phyloP scores from a whole-genome alignment of 2,888 invertebrate genomes.

The Lissocephala sabroskyi region DNA sequence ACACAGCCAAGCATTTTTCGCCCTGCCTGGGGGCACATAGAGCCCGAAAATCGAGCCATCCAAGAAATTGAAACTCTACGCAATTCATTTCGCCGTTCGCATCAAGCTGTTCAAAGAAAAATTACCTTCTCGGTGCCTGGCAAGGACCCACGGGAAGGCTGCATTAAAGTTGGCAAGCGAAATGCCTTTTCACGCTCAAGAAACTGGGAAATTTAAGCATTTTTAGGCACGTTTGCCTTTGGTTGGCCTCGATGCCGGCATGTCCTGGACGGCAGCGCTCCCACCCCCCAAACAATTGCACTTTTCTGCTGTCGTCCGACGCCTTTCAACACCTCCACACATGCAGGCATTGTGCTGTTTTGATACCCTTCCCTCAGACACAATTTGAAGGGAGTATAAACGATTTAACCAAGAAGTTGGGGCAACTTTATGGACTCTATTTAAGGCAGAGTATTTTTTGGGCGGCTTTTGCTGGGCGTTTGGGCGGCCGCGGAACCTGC shows the following conservation, averaged over 20 bases:
- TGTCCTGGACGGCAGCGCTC: too few relatives aligned
- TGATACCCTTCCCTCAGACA: not conserved
- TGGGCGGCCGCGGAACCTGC: not conserved
- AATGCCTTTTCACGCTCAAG: constrained; percentile 54
- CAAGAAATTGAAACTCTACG: constrained; percentile 25
- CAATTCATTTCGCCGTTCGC: constrained; percentile 44
- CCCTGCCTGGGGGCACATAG: not conserved
- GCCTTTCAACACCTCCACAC: constrained; percentile 54
- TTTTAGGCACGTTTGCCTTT: constrained; percentile 52
- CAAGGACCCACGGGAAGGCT: not conserved
- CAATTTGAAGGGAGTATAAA: too few relatives aligned
- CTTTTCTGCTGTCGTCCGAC: constrained; percentile 37
- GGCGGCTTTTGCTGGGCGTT: too few relatives aligned
- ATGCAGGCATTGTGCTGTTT: constrained; percentile 8
- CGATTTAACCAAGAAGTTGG: too few relatives aligned
- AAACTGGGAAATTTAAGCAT: constrained; percentile 44
- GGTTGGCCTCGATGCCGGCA: not conserved
- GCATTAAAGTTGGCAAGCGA: constrained; percentile 17
- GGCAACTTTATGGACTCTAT: too few relatives aligned
- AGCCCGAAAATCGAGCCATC: constrained; percentile 3
- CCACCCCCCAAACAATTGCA: too few relatives aligned
- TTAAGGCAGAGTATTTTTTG: not conserved
- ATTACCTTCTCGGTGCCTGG: constrained; percentile 32
- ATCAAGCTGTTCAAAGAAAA: constrained; percentile 33
- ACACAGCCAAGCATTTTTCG: constrained; percentile 46